A percentile compares a stretch with the other conserved stretches of the same genome.
These are phyloP conservation scores for Botrylloides violaceus DNA, from an alignment of 23 tunicate genomes.

Conservation along the genomic window DNA sequence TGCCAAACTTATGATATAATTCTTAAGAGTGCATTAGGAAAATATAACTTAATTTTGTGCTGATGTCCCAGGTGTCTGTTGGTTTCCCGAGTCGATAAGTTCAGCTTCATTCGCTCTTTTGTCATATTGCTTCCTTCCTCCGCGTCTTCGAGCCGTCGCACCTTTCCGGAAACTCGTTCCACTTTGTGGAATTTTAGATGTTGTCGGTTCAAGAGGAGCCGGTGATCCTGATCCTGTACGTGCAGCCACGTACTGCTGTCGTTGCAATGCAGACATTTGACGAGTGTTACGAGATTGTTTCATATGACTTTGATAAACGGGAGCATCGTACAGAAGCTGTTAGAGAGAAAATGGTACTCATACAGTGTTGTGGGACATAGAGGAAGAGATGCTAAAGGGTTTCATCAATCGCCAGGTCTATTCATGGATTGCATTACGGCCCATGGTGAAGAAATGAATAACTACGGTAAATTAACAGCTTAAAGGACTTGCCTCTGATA, in stretches of 20 bases:
- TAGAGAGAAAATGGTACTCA: slow-evolving; percentile 1
- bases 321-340: slow-evolving; percentile 73
- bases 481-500: slow-evolving; percentile 36
- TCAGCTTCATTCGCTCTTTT: slow-evolving; percentile 20
- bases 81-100: neutral
- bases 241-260: slow-evolving; percentile 1
- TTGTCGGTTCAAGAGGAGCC: neutral
- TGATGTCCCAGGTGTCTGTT: neutral
- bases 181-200: neutral
- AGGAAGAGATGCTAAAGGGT: no score
- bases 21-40: no score
- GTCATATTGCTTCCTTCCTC: slow-evolving; percentile 27
- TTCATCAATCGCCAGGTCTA: no score
- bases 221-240: neutral
- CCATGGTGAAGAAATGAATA: neutral
- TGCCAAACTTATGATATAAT: no score
- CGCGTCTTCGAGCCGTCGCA: slow-evolving; percentile 13
- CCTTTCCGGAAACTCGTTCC: neutral
- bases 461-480: neutral
- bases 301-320: slow-evolving; percentile 80
- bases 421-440: no score
- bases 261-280: slow-evolving; percentile 1
- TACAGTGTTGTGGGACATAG: no score
- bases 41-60: no score
- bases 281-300: slow-evolving; percentile 24